A percentile compares a stretch with the other conserved stretches of the same genome.
phyloP scores from a whole-genome alignment of 2,113 vertebrate genomes.

The Cettia cetti region DNA sequence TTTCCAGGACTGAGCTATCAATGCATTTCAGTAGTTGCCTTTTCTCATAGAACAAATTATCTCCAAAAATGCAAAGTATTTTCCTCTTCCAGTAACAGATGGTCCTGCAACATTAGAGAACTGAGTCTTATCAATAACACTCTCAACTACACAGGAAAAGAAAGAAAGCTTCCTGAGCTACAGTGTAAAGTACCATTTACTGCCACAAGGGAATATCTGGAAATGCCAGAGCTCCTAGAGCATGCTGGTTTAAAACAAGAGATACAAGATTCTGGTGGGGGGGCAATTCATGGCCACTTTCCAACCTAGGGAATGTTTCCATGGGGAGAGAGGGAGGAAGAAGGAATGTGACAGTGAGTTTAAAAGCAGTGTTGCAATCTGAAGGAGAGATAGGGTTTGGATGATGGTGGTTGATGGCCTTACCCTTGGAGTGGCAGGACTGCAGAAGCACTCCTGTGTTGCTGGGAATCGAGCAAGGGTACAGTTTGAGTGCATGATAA shows the following conservation, averaged over 20 bases:
- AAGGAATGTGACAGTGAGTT: neutral
- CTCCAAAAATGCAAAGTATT: conserved; percentile 27
- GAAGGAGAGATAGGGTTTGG: neutral
- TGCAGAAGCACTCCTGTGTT: neutral
- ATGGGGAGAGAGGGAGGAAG: neutral
- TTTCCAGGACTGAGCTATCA: neutral
- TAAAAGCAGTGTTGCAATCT: neutral
- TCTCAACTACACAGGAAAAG: neutral
- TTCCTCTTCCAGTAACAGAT: conserved; percentile 36
- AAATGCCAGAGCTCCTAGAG: neutral
- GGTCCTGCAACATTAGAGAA: conserved; percentile 19
- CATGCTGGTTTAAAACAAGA: neutral
- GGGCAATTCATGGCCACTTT: neutral
- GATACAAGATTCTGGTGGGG: neutral
- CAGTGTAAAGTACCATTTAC: conserved; percentile 32
- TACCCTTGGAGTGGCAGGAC: fast-evolving
- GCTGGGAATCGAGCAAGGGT: neutral
- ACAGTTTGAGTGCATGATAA: neutral
- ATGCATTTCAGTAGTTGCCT: neutral
- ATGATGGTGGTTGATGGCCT: neutral
- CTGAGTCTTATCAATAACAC: conserved; percentile 51
- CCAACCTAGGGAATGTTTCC: neutral
- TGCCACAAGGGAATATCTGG: conserved; percentile 14
- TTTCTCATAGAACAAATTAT: conserved; percentile 32
- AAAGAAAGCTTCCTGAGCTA: conserved; percentile 13